Evolutionary conservation across 2,888 invertebrate species (phyloP).

Genomic region (Keiferia lycopersicella): DNA sequence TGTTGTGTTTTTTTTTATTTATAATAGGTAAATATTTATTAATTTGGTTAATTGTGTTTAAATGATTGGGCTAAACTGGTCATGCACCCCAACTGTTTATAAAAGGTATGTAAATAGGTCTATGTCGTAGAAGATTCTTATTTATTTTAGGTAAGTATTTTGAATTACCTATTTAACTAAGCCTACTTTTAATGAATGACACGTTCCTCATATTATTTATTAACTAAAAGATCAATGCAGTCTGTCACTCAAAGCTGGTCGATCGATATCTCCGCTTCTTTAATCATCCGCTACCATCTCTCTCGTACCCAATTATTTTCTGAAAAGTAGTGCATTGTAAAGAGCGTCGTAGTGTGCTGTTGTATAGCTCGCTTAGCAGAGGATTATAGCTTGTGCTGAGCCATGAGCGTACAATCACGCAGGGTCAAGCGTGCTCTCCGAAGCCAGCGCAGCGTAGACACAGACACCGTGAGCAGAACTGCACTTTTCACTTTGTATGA

Average conservation of each 20-base stretch:
- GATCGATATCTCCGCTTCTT: background rate
- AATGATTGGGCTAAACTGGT: too few relatives aligned
- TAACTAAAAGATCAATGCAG: too few relatives aligned
- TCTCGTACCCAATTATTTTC: background rate
- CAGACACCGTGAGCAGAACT: background rate
- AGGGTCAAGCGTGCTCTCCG: constrained; percentile 63
- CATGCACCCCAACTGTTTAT: too few relatives aligned
- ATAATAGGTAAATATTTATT: too few relatives aligned
- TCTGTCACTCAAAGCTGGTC: background rate
- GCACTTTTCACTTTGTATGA: background rate
- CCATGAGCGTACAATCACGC: constrained; percentile 62
- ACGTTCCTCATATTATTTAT: too few relatives aligned
- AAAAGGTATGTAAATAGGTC: too few relatives aligned
- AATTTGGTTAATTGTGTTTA: too few relatives aligned
- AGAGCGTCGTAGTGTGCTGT: constrained; percentile 30
- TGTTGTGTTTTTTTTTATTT: too few relatives aligned
- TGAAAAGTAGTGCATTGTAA: constrained; percentile 46
- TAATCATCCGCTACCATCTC: background rate
- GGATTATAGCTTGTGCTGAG: constrained; percentile 58
- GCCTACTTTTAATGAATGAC: too few relatives aligned
- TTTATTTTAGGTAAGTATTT: too few relatives aligned
- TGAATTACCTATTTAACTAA: too few relatives aligned
- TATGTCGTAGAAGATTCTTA: too few relatives aligned
- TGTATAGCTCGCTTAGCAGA: constrained; percentile 26
- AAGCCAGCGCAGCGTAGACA: background rate